Evolutionary conservation across 2,797 vertebrate species (phyloP), one percentile per base, ranked within the genome.

Genomic region (Setipinna tenuifilis): DNA sequence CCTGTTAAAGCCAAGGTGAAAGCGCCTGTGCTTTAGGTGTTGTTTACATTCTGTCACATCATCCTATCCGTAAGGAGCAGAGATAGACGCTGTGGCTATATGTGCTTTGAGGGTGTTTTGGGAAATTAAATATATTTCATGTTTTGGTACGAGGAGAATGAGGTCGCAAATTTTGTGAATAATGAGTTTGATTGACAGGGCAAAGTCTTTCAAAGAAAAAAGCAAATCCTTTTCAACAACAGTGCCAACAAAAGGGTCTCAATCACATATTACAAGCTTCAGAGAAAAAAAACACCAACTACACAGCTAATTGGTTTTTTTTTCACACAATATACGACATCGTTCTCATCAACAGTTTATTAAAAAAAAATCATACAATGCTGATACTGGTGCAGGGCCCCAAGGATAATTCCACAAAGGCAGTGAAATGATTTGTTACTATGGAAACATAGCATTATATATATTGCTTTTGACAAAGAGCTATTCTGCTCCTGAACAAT

Each of bases 381-480:
- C 68, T 35, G 6, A 16, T 35, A 78, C 4, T 78, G 71, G 35
- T 19, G 31, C 31, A 6, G 3, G 16, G 16, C 19, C 4, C 35
- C 9, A 19, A 31, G 31, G 71, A 78, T 19, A 41, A 44, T 78
- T 44, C 71, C 31, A 78, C 71, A 78, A 44, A 78, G 35, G 19
- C 71, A 19, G 71, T 41, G 16, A 44, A 78, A 41, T 78, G 71
- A 31, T 78, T 44, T 75, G 68, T 78, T 78, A 44, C 71, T 44
- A 78, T 78, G 71, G 71, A 78, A 78, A 78, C 31, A 41, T 41
- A 44, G 17, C 35, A 31, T 78, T 31, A 78, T 44, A 78, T 78
- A 78, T 78, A 78, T 41, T 35, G n/a, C 25, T 58, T 44, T 23
- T 71, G 50, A 62, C 61, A 83, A 57, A 61, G 82, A 54, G 62